Percentiles rank a stretch among this genome's conserved stretches.
phyloP scores from a whole-genome alignment of 2,797 vertebrate genomes.

The Clamator glandarius region DNA sequence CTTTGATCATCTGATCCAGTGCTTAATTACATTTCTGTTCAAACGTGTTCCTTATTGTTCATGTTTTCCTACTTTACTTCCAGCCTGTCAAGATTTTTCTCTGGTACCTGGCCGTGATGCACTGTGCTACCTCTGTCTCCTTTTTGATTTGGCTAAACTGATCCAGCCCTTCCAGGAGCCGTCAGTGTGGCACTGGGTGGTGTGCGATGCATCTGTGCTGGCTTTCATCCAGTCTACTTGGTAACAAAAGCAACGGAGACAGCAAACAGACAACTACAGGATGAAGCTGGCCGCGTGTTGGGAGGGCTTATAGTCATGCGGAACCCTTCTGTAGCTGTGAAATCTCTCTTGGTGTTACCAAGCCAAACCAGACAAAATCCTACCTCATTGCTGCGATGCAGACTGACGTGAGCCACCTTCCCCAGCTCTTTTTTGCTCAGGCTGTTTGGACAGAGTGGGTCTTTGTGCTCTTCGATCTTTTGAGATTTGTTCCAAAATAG shows the following conservation, averaged over 20 bases:
- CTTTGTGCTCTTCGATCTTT: background rate
- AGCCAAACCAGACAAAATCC: background rate
- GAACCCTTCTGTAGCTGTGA: background rate
- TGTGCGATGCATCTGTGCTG: background rate
- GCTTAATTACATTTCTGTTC: background rate
- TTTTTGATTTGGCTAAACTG: background rate
- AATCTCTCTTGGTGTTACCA: background rate
- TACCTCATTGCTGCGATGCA: background rate
- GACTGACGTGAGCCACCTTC: background rate
- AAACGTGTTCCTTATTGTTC: background rate
- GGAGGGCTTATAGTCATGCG: background rate
- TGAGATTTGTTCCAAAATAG: background rate
- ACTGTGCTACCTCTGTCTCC: background rate
- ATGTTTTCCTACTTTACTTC: background rate
- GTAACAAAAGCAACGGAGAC: background rate
- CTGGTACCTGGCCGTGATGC: background rate
- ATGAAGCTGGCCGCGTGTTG: background rate
- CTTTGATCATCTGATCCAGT: background rate
- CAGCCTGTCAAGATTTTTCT: background rate
- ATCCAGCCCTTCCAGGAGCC: background rate
- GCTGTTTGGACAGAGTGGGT: background rate
- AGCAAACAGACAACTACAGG: background rate
- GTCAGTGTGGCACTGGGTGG: accelerated
- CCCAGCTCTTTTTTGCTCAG: background rate
- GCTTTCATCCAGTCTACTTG: slow-evolving; percentile 1